A percentile compares a stretch with the other conserved stretches of the same genome.
Evolutionary conservation across 37 sponge, comb jelly and placozoan species (phyloP).

Genomic region (Diacarnus erythraeanus): DNA sequence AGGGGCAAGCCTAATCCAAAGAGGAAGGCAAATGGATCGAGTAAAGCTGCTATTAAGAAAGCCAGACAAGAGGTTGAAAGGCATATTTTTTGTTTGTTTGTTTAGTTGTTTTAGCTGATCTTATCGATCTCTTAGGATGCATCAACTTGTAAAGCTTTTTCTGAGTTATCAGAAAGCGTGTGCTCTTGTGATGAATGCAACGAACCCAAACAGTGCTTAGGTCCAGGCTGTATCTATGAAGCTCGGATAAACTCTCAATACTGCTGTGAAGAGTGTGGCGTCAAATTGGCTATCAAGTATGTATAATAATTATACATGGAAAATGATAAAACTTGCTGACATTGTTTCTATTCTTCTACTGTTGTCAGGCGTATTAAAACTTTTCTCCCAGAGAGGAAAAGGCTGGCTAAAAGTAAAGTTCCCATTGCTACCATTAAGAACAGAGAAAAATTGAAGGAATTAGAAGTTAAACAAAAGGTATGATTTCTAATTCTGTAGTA

Average conservation of each 20-base stretch:
- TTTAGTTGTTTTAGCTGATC: neutral
- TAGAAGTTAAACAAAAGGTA: constrained; percentile 58
- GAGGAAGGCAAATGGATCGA: neutral
- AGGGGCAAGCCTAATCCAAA: neutral
- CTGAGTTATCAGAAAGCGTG: neutral
- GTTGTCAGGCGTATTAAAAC: constrained; percentile 36
- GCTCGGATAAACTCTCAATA: constrained; percentile 90
- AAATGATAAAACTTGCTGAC: neutral
- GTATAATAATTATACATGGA: neutral
- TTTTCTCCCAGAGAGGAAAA: constrained; percentile 37
- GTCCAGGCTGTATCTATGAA: constrained; percentile 80
- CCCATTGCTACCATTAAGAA: constrained; percentile 40
- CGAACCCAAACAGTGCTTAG: constrained; percentile 76
- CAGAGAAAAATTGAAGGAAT: constrained; percentile 46
- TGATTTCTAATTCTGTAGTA: no score
- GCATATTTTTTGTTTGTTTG: no score
- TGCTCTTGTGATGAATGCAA: neutral
- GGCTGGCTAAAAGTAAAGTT: constrained; percentile 13
- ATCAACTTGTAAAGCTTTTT: neutral
- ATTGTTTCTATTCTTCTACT: neutral
- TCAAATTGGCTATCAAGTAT: constrained; percentile 76
- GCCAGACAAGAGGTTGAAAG: neutral
- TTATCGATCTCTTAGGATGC: neutral
- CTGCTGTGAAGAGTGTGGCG: constrained; percentile 95
- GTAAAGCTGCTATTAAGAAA: neutral